Conservation (phyloP, 37 sponge, comb jelly and placozoan genomes). For the Amphimedon queenslandica region DNA sequence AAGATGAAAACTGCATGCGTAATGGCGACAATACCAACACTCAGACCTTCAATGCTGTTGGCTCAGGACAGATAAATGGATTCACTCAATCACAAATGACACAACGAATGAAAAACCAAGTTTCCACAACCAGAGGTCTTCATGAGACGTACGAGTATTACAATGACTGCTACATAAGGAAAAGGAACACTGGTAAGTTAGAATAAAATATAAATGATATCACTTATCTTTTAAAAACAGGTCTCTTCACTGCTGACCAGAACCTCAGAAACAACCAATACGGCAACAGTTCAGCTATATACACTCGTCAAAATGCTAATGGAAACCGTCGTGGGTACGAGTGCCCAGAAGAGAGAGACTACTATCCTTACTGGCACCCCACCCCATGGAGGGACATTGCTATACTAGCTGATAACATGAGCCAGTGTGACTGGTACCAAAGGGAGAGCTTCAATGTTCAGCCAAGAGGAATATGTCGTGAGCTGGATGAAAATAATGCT, state of each 20-base stretch:
- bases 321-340: constrained; percentile 96
- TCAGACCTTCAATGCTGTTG: constrained; percentile 46
- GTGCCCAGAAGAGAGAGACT: constrained; percentile 99
- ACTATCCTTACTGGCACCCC: constrained; percentile 99
- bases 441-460: constrained; percentile 83
- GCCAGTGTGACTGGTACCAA: constrained; percentile 62
- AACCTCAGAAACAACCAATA: constrained; percentile 52
- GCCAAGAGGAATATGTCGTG: constrained; percentile 66
- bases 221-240: constrained; percentile 22
- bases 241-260: constrained; percentile 98
- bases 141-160: constrained; percentile 89
- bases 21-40: constrained; percentile 83
- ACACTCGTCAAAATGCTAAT: constrained; percentile 95
- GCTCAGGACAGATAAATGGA: not conserved
- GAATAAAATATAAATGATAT: not conserved
- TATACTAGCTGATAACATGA: constrained; percentile 67
- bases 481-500: constrained; percentile 16
- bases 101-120: constrained; percentile 38
- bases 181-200: constrained; percentile 63
- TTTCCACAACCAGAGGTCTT: constrained; percentile 56
- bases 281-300: constrained; percentile 67
- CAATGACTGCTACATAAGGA: constrained; percentile 82
- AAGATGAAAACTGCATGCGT: constrained; percentile 35
- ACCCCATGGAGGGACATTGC: constrained; percentile 97
- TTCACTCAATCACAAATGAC: not conserved